Evolutionary conservation across 2,888 invertebrate genomes (phyloP).

Genomic region (Leptopilina myrica): DNA sequence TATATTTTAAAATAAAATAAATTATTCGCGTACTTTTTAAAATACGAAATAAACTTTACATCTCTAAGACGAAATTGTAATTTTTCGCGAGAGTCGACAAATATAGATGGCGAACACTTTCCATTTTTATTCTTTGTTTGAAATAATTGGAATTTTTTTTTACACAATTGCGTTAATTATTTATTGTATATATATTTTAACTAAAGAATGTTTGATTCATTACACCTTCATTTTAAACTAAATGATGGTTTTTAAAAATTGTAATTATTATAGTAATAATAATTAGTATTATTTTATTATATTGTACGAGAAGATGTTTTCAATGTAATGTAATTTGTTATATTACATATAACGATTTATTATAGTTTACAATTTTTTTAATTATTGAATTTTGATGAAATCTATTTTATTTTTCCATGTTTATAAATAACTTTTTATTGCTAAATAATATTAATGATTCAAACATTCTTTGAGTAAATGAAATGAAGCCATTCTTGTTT

Average conservation of each 20-base stretch:
- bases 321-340: too few species aligned
- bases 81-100: conserved; percentile 22
- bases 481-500: conserved; percentile 63
- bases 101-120: conserved; percentile 19
- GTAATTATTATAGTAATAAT: too few species aligned
- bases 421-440: too few species aligned
- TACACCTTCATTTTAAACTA: too few species aligned
- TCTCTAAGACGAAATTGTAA: conserved; percentile 31
- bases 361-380: too few species aligned
- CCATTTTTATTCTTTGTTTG: conserved; percentile 14
- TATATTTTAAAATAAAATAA: conserved; percentile 17
- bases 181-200: conserved; percentile 67
- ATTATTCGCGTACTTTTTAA: conserved; percentile 26
- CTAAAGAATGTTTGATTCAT: conserved; percentile 54
- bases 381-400: too few species aligned
- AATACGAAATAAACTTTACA: conserved; percentile 11
- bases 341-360: too few species aligned
- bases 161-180: conserved; percentile 72
- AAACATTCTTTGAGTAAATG: conserved; percentile 61
- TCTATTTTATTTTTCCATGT: too few species aligned
- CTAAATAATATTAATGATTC: too few species aligned
- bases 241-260: too few species aligned
- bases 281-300: too few species aligned
- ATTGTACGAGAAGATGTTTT: too few species aligned
- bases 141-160: conserved; percentile 57